phyloP scores from a whole-genome alignment of 2,797 vertebrate species.

The Agapornis canus region DNA sequence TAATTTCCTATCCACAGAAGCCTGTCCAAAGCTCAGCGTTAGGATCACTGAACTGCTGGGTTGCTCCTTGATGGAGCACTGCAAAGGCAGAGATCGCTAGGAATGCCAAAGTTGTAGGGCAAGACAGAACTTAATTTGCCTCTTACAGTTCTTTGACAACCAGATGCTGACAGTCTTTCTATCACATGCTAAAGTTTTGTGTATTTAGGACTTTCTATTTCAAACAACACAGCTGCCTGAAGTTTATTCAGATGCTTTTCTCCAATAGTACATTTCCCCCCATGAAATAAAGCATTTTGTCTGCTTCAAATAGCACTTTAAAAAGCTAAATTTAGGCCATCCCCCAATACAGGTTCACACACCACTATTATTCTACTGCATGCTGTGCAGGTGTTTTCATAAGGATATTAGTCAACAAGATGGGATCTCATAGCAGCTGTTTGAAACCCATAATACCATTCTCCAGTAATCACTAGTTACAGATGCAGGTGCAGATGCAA shows the following conservation, averaged over 20 bases:
- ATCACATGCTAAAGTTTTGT: rapidly evolving
- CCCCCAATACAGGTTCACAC: not conserved
- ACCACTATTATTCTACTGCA: not conserved
- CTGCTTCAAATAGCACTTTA: not conserved
- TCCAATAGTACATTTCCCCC: not conserved
- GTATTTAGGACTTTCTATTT: not conserved
- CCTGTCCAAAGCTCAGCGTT: not conserved
- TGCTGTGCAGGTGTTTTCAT: not conserved
- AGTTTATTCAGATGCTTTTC: not conserved
- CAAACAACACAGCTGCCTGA: not conserved
- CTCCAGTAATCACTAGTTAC: not conserved
- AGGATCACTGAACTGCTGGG: not conserved
- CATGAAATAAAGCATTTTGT: not conserved
- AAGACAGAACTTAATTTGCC: rapidly evolving
- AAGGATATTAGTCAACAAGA: not conserved
- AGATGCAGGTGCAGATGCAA: slow-evolving; percentile 51
- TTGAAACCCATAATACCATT: not conserved
- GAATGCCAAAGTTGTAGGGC: not conserved
- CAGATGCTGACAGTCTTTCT: not conserved
- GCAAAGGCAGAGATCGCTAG: not conserved
- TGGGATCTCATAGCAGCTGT: not conserved
- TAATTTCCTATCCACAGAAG: not conserved
- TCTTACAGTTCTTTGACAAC: not conserved
- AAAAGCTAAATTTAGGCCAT: not conserved
- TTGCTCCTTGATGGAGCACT: not conserved